These are phyloP conservation scores for Capreolus pygargus DNA, from an alignment of 2,113 vertebrate genomes.

Conservation along the genomic window DNA sequence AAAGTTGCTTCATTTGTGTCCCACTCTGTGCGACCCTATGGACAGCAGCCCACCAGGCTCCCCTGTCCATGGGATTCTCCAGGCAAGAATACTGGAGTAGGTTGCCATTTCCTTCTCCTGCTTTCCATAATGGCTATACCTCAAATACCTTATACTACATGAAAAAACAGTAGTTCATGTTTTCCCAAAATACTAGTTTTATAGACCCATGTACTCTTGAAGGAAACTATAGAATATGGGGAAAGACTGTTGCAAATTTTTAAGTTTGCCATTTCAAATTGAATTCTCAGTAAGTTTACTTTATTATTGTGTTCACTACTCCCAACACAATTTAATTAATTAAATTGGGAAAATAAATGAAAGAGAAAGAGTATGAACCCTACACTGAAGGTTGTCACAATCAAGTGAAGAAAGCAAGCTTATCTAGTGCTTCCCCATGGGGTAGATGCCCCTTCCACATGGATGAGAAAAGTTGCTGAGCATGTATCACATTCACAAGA, in stretches of 20 bases:
- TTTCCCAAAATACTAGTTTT: background rate
- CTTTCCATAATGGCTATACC: background rate
- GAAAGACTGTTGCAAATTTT: background rate
- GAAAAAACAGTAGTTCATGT: background rate
- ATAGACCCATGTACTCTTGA: background rate
- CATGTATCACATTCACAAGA: background rate
- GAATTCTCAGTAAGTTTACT: background rate
- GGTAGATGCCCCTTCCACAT: background rate
- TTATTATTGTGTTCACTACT: background rate
- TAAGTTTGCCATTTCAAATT: background rate
- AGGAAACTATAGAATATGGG: background rate
- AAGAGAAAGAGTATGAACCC: background rate
- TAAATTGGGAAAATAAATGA: background rate
- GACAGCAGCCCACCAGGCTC: background rate
- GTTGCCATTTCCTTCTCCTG: background rate
- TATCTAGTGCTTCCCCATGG: background rate
- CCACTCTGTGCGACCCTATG: background rate
- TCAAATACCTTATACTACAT: background rate
- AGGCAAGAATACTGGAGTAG: background rate
- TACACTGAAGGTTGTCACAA: background rate
- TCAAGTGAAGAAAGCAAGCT: background rate
- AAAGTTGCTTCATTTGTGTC: background rate
- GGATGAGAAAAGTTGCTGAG: background rate
- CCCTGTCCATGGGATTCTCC: background rate
- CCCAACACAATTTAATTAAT: background rate